Evolutionary conservation across 1,140 invertebrate species (phyloP), one percentile per base, ranked within the genome.

Genomic region (Pachypsylla venusta): DNA sequence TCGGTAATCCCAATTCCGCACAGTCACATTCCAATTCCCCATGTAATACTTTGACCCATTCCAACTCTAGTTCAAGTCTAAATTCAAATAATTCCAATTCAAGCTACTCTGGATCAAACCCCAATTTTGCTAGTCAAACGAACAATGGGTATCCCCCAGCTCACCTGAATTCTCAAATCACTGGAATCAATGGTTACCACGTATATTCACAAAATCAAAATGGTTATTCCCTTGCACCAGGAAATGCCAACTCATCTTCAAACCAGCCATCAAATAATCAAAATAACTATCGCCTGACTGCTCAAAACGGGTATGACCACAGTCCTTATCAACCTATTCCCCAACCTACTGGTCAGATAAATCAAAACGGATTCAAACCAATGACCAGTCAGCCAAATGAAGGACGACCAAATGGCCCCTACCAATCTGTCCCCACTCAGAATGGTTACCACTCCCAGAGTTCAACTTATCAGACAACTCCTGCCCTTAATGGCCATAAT

Each of bases 321-420:
- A 3, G 57, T 40, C 61, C 61, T 22, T 62, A 62, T 25, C 61
- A 62, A 39, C 58, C 54, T 24, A 39, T 62, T 25, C 58, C 61
- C 28, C 54, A 57, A 24, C 35, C 20, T n/a, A 25, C 20, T 58
- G 48, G 30, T 20, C 25, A 24, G 35, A 40, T 35, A 35, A 30
- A 28, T 54, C 2, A 25, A 24, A 22, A n/a, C 16, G 10, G 24
- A 10, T 40, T n/a, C 26, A 39, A 7, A 58, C 20, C 19, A n/a
- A 7, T 57, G 22, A 26, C 59, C 13, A 48, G 22, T 48, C 42
- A 48, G 42, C 5, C 5, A 7, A 19, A n/a, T 48, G 42, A 48
- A 3, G 25, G 24, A 2, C 56, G 30, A 5, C 16, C 40, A 25
- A 39, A 57, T 40, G 27, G 56, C 13, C 19, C 28, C 35, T 48